A percentile compares a stretch with the other conserved stretches of the same genome.
These are phyloP conservation scores for Sinocyclocheilus anshuiensis DNA, from an alignment of 2,113 vertebrate genomes.

Conservation along the genomic window DNA sequence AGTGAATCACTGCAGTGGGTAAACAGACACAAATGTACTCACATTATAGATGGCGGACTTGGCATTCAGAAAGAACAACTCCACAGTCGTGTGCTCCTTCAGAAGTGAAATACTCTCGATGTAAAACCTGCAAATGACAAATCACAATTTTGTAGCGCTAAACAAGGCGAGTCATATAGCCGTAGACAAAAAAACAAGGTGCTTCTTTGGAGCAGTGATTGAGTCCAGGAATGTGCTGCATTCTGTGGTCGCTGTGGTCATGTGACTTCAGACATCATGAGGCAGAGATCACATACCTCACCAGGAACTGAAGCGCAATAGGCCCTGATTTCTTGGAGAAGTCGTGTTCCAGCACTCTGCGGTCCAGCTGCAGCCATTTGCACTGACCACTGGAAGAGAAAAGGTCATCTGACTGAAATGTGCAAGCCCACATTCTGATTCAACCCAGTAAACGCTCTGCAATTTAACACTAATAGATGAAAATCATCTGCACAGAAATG, in stretches of 20 bases:
- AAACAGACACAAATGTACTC: conserved; percentile 61
- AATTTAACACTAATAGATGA: not conserved
- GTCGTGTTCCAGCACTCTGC: conserved; percentile 95
- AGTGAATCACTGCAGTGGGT: not conserved
- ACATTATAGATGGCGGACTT: conserved; percentile 97
- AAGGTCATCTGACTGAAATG: conserved; percentile 35
- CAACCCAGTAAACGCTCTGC: not conserved
- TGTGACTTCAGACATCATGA: conserved; percentile 44
- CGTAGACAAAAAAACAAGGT: not conserved
- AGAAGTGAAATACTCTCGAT: conserved; percentile 96
- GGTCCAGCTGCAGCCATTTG: conserved; percentile 97
- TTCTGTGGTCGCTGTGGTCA: conserved; percentile 10
- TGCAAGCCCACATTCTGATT: not conserved
- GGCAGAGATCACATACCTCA: conserved; percentile 81
- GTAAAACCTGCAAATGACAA: conserved; percentile 84
- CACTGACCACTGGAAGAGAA: conserved; percentile 86
- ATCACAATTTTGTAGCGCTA: not conserved
- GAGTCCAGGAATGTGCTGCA: not conserved
- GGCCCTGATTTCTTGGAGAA: conserved; percentile 94
- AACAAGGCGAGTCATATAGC: not conserved
- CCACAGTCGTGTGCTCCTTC: conserved; percentile 95
- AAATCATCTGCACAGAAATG: not conserved
- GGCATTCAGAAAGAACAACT: conserved; percentile 96
- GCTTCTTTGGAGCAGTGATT: conserved; percentile 9
- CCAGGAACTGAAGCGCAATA: conserved; percentile 89